Percentiles rank a stretch among this genome's conserved stretches.
phyloP scores from a whole-genome alignment of 2,797 vertebrate species.

The Acipenser transmontanus region DNA sequence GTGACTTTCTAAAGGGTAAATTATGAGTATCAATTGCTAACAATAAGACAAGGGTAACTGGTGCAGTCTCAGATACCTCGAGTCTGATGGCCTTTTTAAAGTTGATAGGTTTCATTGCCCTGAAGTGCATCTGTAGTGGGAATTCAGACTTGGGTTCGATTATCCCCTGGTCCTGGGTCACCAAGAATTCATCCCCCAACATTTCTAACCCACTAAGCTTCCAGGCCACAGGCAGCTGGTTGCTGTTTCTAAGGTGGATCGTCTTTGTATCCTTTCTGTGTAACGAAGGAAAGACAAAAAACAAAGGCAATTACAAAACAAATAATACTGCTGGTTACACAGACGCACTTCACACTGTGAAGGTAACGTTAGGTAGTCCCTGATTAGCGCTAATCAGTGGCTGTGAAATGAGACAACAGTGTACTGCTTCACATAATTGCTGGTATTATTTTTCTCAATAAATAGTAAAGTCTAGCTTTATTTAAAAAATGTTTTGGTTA shows the following conservation, averaged over 20 bases:
- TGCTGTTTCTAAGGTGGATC: slow-evolving; percentile 62
- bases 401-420: no score
- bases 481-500: no score
- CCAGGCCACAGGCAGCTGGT: slow-evolving; percentile 66
- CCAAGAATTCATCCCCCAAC: slow-evolving; percentile 66
- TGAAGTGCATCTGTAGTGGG: slow-evolving; percentile 60
- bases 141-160: slow-evolving; percentile 50
- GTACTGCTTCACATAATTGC: no score
- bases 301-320: neutral
- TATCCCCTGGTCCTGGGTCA: slow-evolving; percentile 57
- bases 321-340: no score
- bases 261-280: slow-evolving; percentile 58
- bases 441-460: no score
- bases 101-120: slow-evolving; percentile 50
- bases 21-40: no score
- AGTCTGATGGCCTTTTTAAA: slow-evolving; percentile 69
- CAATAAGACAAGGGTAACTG: no score
- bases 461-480: no score
- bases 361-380: neutral
- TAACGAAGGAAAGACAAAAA: slow-evolving; percentile 4
- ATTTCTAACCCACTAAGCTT: slow-evolving; percentile 68
- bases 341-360: no score
- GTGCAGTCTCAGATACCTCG: slow-evolving; percentile 60
- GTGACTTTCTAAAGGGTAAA: no score
- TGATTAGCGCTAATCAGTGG: no score